phyloP scores from a whole-genome alignment of 2,113 vertebrate species.

The Tachuris rubrigastra region DNA sequence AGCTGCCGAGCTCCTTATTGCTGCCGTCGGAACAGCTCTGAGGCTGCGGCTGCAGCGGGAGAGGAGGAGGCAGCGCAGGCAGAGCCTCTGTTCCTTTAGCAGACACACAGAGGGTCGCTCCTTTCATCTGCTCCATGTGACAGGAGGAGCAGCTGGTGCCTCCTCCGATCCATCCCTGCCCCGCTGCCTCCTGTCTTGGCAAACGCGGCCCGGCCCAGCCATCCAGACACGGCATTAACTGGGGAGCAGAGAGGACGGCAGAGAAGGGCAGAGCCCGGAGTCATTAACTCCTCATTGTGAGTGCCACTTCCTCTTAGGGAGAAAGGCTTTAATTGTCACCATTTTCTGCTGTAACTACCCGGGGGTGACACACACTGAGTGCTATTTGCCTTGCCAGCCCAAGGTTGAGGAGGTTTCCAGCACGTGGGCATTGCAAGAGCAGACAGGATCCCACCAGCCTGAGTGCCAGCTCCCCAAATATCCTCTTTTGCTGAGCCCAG shows the following conservation, averaged over 20 bases:
- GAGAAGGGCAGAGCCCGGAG: background rate
- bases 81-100: background rate
- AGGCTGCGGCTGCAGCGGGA: accelerated
- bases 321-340: background rate
- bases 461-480: background rate
- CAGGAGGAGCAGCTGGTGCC: background rate
- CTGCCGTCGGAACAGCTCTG: accelerated
- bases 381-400: background rate
- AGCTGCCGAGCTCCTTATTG: background rate
- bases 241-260: background rate
- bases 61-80: background rate
- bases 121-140: background rate
- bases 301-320: background rate
- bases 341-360: background rate
- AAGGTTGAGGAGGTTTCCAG: background rate
- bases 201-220: accelerated
- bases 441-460: accelerated
- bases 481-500: background rate
- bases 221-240: accelerated
- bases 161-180: background rate
- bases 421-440: accelerated
- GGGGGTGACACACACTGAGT: background rate
- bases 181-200: background rate
- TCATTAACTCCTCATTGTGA: background rate
- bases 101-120: background rate